Conservation (phyloP, 1,140 invertebrate species). For the Gonioctena quinquepunctata region DNA sequence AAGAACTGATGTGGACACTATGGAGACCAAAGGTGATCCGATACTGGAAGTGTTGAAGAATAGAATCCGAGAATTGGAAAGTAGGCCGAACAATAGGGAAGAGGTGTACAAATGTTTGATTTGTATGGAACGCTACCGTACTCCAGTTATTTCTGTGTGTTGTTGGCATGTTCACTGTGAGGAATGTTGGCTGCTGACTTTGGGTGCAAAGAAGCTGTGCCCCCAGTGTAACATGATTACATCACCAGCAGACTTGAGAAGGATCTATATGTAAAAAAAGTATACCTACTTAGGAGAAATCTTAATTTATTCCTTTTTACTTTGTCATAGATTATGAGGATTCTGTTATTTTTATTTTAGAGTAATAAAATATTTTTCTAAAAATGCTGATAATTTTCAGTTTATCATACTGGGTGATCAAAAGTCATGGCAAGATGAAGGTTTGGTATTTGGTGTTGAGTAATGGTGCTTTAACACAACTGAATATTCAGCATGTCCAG, state of each 20-base stretch:
- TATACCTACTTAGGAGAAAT: too few species aligned
- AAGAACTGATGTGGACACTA: slow-evolving; percentile 6
- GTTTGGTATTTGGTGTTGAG: too few species aligned
- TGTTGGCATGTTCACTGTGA: slow-evolving; percentile 98
- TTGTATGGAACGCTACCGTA: slow-evolving; percentile 83
- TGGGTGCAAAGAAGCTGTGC: slow-evolving; percentile 90
- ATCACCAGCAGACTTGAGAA: slow-evolving; percentile 80
- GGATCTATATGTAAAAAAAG: slow-evolving; percentile 91
- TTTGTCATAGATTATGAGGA: too few species aligned
- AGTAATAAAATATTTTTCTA: too few species aligned
- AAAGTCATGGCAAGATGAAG: too few species aligned
- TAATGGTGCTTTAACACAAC: too few species aligned
- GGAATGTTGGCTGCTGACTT: slow-evolving; percentile 88
- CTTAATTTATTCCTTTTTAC: too few species aligned
- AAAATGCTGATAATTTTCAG: too few species aligned
- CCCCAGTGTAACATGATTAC: slow-evolving; percentile 95
- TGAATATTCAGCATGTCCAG: too few species aligned
- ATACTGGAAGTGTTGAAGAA: slow-evolving; percentile 75
- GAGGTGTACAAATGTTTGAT: slow-evolving; percentile 80
- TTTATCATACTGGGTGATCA: too few species aligned
- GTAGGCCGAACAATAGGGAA: slow-evolving; percentile 55
- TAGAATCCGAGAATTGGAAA: slow-evolving; percentile 71
- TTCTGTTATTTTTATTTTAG: too few species aligned
- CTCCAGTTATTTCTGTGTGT: slow-evolving; percentile 91
- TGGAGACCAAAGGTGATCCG: slow-evolving; percentile 58